phyloP scores from a whole-genome alignment of 1,140 invertebrate genomes.

The Drosophila suzukii region DNA sequence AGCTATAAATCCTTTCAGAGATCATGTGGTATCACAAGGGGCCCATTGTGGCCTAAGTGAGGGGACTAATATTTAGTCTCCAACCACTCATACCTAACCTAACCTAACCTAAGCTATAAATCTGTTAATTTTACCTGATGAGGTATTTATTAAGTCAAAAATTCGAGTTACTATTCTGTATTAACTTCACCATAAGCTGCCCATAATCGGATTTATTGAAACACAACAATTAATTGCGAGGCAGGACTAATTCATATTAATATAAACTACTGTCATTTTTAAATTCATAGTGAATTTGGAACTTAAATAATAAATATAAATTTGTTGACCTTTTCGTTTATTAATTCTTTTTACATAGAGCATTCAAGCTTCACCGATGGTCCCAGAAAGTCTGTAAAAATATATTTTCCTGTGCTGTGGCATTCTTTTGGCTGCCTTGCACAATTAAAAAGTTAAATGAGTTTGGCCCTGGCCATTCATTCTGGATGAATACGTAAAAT shows the following conservation, averaged over 20 bases:
- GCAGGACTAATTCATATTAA: too few species aligned
- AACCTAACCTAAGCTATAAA: neutral
- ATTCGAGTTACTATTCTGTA: neutral
- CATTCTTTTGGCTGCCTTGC: conserved; percentile 53
- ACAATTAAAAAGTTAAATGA: conserved; percentile 82
- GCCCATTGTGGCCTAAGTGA: too few species aligned
- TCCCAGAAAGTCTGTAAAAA: neutral
- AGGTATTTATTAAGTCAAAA: neutral
- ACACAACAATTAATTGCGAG: too few species aligned
- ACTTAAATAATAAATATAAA: too few species aligned
- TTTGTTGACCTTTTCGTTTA: neutral
- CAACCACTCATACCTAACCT: too few species aligned
- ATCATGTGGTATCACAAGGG: too few species aligned
- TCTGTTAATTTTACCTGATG: neutral
- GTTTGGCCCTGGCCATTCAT: conserved; percentile 49
- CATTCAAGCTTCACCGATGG: neutral
- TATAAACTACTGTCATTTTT: neutral
- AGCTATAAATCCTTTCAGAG: too few species aligned
- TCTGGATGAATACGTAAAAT: conserved; percentile 19
- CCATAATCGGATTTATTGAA: conserved; percentile 4
- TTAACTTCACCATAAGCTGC: neutral
- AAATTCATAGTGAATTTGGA: neutral
- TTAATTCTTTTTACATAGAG: neutral
- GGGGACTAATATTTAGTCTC: too few species aligned
- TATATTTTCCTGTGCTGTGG: conserved; percentile 18